phyloP scores from a whole-genome alignment of 2,888 invertebrate genomes.

The Drosophila colorata region DNA sequence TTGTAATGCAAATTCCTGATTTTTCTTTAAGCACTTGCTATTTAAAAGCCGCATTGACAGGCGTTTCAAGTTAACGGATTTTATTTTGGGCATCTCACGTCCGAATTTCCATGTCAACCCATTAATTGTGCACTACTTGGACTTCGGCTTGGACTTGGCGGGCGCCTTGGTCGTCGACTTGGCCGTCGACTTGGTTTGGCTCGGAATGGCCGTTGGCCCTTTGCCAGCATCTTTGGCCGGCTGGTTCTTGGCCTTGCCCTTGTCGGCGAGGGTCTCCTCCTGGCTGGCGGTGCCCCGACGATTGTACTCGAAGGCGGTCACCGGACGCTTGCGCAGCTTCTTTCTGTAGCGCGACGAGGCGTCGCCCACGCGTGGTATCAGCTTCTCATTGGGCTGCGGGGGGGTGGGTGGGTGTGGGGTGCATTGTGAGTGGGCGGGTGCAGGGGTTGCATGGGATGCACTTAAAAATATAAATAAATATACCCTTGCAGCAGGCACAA shows the following conservation, averaged over 20 bases:
- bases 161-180: slow-evolving; percentile 27
- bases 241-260: slow-evolving; percentile 13
- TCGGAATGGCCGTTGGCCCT: neutral
- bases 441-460: too few species aligned
- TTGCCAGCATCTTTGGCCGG: neutral
- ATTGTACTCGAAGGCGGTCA: slow-evolving; percentile 54
- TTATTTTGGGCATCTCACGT: neutral
- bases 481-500: too few species aligned
- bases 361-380: slow-evolving; percentile 32
- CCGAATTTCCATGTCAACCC: neutral
- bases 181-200: slow-evolving; percentile 19
- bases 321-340: slow-evolving; percentile 39
- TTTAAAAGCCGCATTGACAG: too few species aligned
- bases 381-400: slow-evolving; percentile 18
- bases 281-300: neutral
- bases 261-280: neutral
- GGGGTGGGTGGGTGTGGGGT: neutral
- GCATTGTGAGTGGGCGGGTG: too few species aligned
- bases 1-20: too few species aligned
- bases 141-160: slow-evolving; percentile 8
- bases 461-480: too few species aligned
- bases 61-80: too few species aligned
- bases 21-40: too few species aligned
- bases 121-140: slow-evolving; percentile 2
- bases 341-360: slow-evolving; percentile 37